Evolutionary conservation across 2,888 invertebrate species (phyloP).

Genomic region (Chaitophorus viminalis): DNA sequence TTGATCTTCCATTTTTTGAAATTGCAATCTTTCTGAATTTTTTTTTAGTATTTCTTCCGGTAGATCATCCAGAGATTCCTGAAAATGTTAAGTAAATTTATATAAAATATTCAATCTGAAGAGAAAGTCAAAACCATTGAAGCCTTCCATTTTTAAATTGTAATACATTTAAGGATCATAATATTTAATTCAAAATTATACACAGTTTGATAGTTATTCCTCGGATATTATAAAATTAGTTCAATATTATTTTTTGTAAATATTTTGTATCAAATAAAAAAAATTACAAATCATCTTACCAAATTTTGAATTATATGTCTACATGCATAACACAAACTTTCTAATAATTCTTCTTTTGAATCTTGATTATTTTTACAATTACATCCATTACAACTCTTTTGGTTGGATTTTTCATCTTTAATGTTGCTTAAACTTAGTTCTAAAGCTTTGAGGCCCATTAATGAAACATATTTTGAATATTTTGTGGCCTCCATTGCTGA

Average conservation of each 20-base stretch:
- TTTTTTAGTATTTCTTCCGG: conserved; percentile 65
- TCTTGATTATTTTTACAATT: conserved; percentile 63
- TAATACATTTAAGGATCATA: background rate
- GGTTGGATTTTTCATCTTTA: conserved; percentile 27
- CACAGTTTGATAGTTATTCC: background rate
- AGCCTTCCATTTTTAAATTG: background rate
- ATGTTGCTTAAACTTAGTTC: conserved; percentile 61
- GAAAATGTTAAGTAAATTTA: conserved; percentile 31
- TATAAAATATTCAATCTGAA: background rate
- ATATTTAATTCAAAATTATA: background rate
- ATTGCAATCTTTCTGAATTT: conserved; percentile 64
- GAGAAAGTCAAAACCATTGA: background rate
- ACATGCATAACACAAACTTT: conserved; percentile 68
- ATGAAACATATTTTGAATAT: conserved; percentile 70
- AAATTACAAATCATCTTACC: conserved; percentile 63
- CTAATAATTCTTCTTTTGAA: conserved; percentile 64
- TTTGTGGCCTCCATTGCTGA: conserved; percentile 74
- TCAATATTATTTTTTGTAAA: background rate
- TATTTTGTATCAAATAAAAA: background rate
- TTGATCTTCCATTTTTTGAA: conserved; percentile 66
- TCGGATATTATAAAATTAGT: too few relatives aligned
- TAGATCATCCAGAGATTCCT: conserved; percentile 64
- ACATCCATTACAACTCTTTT: conserved; percentile 43
- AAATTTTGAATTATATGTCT: conserved; percentile 67
- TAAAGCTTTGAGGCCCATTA: conserved; percentile 64